A percentile compares a stretch with the other conserved stretches of the same genome.
phyloP scores from a whole-genome alignment of 2,797 vertebrate species.

The Gambelia wislizenii region DNA sequence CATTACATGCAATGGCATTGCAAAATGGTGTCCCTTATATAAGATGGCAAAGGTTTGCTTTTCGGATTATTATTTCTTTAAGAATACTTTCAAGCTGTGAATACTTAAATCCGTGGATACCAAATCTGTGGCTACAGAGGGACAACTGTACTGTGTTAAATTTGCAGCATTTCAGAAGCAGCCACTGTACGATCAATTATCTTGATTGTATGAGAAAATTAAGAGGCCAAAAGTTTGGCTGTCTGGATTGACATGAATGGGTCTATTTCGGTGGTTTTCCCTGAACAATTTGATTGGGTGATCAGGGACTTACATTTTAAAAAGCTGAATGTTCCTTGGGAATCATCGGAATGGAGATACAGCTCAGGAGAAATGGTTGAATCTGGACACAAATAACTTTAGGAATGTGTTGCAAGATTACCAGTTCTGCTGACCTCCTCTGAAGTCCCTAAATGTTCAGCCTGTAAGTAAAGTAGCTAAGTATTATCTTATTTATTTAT shows the following conservation, averaged over 20 bases:
- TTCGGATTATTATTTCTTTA: no score
- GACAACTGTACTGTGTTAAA: no score
- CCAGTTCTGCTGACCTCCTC: background rate
- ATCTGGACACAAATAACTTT: background rate
- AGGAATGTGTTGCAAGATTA: background rate
- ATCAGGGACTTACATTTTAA: background rate
- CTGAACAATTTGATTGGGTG: background rate
- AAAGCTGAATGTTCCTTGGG: background rate
- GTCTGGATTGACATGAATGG: background rate
- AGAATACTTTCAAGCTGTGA: no score
- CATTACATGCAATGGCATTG: no score
- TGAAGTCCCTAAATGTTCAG: background rate
- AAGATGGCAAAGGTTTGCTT: no score
- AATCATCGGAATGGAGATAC: background rate
- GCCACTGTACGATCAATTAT: background rate
- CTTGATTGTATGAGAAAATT: background rate
- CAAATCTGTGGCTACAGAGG: no score
- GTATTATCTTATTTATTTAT: no score
- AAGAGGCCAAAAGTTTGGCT: background rate
- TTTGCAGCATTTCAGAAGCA: background rate
- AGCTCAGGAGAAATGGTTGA: background rate
- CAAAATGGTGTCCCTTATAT: no score
- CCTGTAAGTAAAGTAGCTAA: no score
- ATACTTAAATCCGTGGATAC: no score
- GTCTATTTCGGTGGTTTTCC: background rate